Evolutionary conservation across 2,888 invertebrate species (phyloP), one percentile per base, ranked within the genome.

Genomic region (Meandrusa payeni): DNA sequence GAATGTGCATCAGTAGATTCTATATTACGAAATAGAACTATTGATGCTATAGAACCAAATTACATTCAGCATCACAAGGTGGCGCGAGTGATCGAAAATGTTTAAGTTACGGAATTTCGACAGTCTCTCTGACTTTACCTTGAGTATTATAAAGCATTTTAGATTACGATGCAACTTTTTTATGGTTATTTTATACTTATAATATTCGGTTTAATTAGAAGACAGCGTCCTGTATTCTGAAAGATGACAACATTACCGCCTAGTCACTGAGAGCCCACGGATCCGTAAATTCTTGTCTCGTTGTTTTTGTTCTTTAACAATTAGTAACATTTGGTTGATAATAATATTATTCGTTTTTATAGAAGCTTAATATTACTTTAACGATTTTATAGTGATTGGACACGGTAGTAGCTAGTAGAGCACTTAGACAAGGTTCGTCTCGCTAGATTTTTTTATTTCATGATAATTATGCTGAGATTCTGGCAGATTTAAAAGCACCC

Each of bases 241-340:
- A 59, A 60, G 61, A 62, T 63, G 67, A 69, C 65, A 68, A 76
- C 75, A 71, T 72, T 76, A 83, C 87, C 87, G 87, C 87, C 87
- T 87, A 87, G 86, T 87, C 86, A 82, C 86, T 85, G 86, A 81
- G 81, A 83, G 66, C 80, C 83, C 78, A 74, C 77, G 71, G 69
- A 77, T 64, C 69, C 69, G 73, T 67, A 67, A 69, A 76, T 68
- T 76, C 72, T 70, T 70, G 71, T 55, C 53, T 56, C 54, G 51
- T 59, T 60, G 68, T 70, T 79, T 79, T 74, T 69, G n/a, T n/a
- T 75, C 74, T 64, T 69, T 72, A 68, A 69, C 69, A 58, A 66
- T 73, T 78, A 79, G 74, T 76, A 75, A 73, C 76, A 75, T 76
- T 85, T 79, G 80, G 77, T 83, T 83, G 70, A 76, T 78, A 69